Percentiles rank a stretch among this genome's conserved stretches.
phyloP scores from a whole-genome alignment of 2,888 invertebrate genomes.

The Boloria selene region DNA sequence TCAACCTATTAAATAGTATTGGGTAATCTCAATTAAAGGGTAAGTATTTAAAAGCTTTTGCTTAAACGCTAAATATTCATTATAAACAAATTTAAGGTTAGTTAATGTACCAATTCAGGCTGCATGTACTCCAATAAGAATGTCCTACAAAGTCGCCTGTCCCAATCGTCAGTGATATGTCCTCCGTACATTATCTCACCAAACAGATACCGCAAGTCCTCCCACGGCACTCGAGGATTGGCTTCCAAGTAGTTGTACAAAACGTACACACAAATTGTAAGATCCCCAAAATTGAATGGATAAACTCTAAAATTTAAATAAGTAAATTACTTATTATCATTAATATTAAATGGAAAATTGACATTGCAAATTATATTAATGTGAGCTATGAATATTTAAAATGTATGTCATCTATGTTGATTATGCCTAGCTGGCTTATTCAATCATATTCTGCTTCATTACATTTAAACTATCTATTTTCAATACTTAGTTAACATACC shows the following conservation, averaged over 20 bases:
- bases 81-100: background rate
- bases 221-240: slow-evolving; percentile 94
- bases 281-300: slow-evolving; percentile 91
- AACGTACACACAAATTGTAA: slow-evolving; percentile 96
- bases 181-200: slow-evolving; percentile 99
- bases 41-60: no score
- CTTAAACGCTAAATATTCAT: no score
- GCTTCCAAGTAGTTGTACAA: slow-evolving; percentile 95
- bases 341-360: no score
- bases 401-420: background rate
- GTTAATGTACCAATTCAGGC: slow-evolving; percentile 85
- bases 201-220: slow-evolving; percentile 95
- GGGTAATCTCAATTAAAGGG: background rate
- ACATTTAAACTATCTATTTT: no score
- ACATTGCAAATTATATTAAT: no score
- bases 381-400: no score
- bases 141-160: slow-evolving; percentile 91
- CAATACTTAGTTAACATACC: slow-evolving; percentile 51
- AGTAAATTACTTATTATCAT: background rate
- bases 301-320: slow-evolving; percentile 76
- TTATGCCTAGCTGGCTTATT: background rate
- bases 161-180: slow-evolving; percentile 98
- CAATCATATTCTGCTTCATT: background rate
- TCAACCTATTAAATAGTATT: slow-evolving; percentile 84
- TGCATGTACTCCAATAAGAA: slow-evolving; percentile 94